phyloP scores from a whole-genome alignment of 2,797 vertebrate species.

The Miichthys miiuy region DNA sequence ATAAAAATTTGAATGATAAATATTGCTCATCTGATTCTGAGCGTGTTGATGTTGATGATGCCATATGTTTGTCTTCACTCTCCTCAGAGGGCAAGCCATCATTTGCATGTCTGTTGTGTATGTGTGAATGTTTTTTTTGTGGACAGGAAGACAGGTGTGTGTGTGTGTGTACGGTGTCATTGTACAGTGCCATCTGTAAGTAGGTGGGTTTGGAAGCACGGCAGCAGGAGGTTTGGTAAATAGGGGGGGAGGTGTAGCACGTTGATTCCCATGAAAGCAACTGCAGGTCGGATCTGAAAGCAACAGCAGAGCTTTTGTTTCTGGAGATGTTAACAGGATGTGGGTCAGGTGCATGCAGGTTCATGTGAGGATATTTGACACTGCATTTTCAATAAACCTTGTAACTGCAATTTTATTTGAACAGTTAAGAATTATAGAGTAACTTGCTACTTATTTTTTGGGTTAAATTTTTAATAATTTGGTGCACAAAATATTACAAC shows the following conservation, averaged over 20 bases:
- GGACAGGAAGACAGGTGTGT: slow-evolving; percentile 24
- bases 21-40: slow-evolving; percentile 15
- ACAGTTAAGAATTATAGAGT: neutral
- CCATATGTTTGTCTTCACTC: slow-evolving; percentile 39
- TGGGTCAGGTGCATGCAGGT: slow-evolving; percentile 9
- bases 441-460: neutral
- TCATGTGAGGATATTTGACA: neutral
- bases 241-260: slow-evolving; percentile 42
- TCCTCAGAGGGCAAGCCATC: slow-evolving; percentile 31
- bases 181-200: slow-evolving; percentile 70
- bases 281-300: slow-evolving; percentile 54
- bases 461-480: neutral
- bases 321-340: slow-evolving; percentile 23
- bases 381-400: neutral
- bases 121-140: slow-evolving; percentile 28
- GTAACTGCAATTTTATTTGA: neutral
- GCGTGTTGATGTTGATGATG: slow-evolving; percentile 20
- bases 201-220: slow-evolving; percentile 66
- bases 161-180: slow-evolving; percentile 1
- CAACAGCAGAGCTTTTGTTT: slow-evolving; percentile 26
- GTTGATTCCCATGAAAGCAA: slow-evolving; percentile 39
- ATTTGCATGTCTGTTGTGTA: slow-evolving; percentile 15
- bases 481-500: neutral
- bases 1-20: slow-evolving; percentile 45
- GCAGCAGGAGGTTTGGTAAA: slow-evolving; percentile 55